Conservation (phyloP, 2,888 invertebrate species). For the Agonum fuliginosum region DNA sequence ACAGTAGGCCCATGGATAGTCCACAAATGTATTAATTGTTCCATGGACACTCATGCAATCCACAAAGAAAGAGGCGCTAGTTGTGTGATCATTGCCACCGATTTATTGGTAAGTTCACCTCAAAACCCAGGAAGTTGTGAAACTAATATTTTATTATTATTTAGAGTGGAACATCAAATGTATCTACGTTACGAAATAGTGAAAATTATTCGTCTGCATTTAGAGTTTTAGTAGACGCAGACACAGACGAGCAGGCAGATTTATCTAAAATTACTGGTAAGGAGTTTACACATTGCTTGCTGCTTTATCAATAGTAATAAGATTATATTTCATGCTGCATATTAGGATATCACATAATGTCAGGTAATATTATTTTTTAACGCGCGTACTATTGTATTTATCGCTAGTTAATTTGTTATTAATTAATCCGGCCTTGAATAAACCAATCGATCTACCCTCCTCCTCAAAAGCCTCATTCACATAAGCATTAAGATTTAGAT, state of each 20-base stretch:
- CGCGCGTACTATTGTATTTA: not conserved
- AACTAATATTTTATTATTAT: slow-evolving; percentile 51
- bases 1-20: slow-evolving; percentile 78
- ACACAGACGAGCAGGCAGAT: slow-evolving; percentile 71
- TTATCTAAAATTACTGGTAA: slow-evolving; percentile 55
- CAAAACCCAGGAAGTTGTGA: slow-evolving; percentile 51
- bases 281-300: not conserved
- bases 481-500: no score
- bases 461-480: no score
- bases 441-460: no score
- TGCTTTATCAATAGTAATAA: slow-evolving; percentile 4
- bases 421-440: no score
- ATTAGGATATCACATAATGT: slow-evolving; percentile 49
- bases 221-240: slow-evolving; percentile 79
- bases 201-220: slow-evolving; percentile 83
- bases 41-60: slow-evolving; percentile 78
- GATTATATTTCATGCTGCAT: slow-evolving; percentile 23
- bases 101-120: slow-evolving; percentile 75
- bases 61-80: slow-evolving; percentile 76
- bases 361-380: slow-evolving; percentile 39
- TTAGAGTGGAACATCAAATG: slow-evolving; percentile 56
- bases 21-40: slow-evolving; percentile 80
- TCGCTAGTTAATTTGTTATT: not conserved
- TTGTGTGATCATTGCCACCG: slow-evolving; percentile 75
- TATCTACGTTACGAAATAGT: slow-evolving; percentile 76